Evolutionary conservation across 2,888 invertebrate genomes (phyloP), one percentile per base, ranked within the genome.

Genomic region (Drosophila birchii): DNA sequence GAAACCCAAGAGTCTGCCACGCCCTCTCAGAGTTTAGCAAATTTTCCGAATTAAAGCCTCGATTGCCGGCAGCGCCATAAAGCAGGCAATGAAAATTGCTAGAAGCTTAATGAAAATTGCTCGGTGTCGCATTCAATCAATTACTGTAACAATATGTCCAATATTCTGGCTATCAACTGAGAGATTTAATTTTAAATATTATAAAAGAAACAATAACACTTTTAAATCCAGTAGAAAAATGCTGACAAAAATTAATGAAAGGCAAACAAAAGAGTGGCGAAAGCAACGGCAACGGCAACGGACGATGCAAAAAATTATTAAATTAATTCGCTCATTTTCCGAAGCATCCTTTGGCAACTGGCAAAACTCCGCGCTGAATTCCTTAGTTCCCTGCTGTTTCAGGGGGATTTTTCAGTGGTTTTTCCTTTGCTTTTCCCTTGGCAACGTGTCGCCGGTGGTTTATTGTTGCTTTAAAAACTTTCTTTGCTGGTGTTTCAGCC

Each of bases 41-140:
- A 73, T 67, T 62, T 41, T 23, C n/a, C 8, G 32, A 45, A 32
- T 62, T 47, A 63, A 60, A 62, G 32, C n/a, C 20, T 32, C 34
- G 36, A 23, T 61, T 47, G 45, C 44, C 44, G 38, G n/a, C 36
- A 41, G 44, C 78, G 51, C 79, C 26, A 6, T 58, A 78, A 82
- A 78, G 80, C 71, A 81, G 80, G 88, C 86, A 88, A 76, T 51
- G 54, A 39, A 72, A 38, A 61, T 49, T 49, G 26, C 44, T 16
- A 16, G 43, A 20, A 36, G 36, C 8, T 36, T 32, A 68, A 49
- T 23, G 23, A 47, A 43, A 55, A 39, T 41, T 26, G 41, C 36
- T 34, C 49, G 36, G 51, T 64, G 66, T 49, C 66, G 23, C 70
- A 72, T 72, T 63, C 36, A 63, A 72, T 63, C 34, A 43, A 72